Base-by-base conservation (phyloP, 2,113 vertebrate species). In the Chlorodrepanis virens region DNA sequence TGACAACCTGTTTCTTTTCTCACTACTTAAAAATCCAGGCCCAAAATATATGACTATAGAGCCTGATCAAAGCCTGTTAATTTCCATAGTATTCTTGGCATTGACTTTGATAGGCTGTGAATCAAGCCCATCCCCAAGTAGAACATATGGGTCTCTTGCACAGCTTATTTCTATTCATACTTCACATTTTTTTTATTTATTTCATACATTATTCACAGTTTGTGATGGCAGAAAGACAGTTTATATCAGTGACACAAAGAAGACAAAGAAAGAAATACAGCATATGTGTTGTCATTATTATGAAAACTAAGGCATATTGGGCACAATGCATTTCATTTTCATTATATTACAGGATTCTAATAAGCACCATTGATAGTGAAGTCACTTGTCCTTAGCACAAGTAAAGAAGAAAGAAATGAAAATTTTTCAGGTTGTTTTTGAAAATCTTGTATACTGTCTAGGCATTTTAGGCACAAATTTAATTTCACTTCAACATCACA, bases 121-220 rank as follows among this genome's bases (percentile, higher is more conserved):
- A 92, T 94, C 80, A 83, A 86, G 54, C 89, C 89, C 56, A 77
- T 92, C 83, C 90, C 70, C 53, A 42, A 89, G 52, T 12, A 83
- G 76, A 83, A 83, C 67, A 92, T 85, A 90, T 80, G 81, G 87
- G 79, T 86, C 81, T 83, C 63, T 63, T 64, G 72, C 82, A 86
- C 65, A 94, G 70, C 76, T 80, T 91, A 89, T 90, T 92, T 94
- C 91, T 96, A 76, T 92, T 96, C 91, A 64, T 89, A 96, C 70
- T 90, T 92, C 2, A 7, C 80, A 29, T 68, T 86, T 60, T 91
- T 88, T 65, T 87, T 78, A 74, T 87, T 96, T 96, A 94, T 97
- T 97, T 97, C 96, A 96, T 97, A 95, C 94, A 97, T 97, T 97
- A 97, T 97, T 96, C 94, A 96, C 89, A 94, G 88, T 93, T 96